These are phyloP conservation scores for Lacerta agilis DNA, from an alignment of 2,797 vertebrate genomes.

Conservation along the genomic window DNA sequence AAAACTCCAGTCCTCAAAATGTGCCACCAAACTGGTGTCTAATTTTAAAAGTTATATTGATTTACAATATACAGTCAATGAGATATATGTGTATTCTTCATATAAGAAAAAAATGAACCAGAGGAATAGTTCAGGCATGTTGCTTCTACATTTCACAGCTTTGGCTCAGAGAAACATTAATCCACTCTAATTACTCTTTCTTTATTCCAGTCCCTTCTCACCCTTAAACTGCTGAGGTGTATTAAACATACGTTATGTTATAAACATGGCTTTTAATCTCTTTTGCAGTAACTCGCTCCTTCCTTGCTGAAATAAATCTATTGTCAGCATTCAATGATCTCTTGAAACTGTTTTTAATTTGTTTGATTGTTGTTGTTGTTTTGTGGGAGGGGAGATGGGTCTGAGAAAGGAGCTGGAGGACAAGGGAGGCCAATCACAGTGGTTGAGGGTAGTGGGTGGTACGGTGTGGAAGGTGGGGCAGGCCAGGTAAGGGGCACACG, in stretches of 20 bases:
- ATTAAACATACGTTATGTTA: conserved; percentile 8
- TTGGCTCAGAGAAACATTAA: conserved; percentile 22
- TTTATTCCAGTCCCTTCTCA: conserved; percentile 31
- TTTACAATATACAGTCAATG: neutral
- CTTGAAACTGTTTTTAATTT: neutral
- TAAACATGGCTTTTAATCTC: neutral
- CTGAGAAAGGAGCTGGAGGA: no score
- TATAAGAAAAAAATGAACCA: neutral
- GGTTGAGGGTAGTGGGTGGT: no score
- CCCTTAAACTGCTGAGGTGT: neutral
- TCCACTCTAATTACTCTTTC: neutral
- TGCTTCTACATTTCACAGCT: neutral
- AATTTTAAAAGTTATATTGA: neutral
- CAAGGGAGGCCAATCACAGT: no score
- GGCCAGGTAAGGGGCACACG: no score
- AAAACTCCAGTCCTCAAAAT: neutral
- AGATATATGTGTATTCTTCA: neutral
- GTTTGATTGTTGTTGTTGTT: no score
- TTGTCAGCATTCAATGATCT: conserved; percentile 29
- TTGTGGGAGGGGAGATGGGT: no score
- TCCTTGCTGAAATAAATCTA: conserved; percentile 9
- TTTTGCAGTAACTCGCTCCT: conserved; percentile 15
- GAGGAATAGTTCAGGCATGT: neutral
- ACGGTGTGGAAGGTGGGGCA: no score
- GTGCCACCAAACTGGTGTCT: neutral